Conservation (phyloP, 2,113 vertebrate species). For the Neogale vison region DNA sequence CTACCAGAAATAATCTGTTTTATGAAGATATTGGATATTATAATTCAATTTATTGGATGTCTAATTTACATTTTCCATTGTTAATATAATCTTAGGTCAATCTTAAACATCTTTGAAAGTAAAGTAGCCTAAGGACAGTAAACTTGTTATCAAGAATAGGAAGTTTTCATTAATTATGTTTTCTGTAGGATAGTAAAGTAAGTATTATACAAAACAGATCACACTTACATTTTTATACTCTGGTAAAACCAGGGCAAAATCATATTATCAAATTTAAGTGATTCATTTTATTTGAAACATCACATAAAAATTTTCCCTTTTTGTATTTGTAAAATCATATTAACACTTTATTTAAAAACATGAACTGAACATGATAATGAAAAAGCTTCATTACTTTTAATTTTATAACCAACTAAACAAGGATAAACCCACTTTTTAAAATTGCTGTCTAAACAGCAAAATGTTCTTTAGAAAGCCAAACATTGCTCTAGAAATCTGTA, state of each 20-base stretch:
- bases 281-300: background rate
- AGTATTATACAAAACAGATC: background rate
- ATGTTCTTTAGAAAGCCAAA: background rate
- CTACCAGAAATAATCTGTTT: background rate
- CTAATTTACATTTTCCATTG: background rate
- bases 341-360: background rate
- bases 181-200: background rate
- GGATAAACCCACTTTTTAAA: background rate
- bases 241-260: background rate
- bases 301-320: background rate
- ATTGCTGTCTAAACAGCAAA: background rate
- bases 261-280: background rate
- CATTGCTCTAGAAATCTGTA: background rate
- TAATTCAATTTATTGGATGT: background rate
- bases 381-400: background rate
- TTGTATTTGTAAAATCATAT: background rate
- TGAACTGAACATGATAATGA: background rate
- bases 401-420: background rate
- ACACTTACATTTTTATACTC: background rate
- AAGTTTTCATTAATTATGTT: background rate
- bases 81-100: background rate
- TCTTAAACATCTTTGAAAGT: background rate
- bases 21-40: background rate
- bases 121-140: background rate
- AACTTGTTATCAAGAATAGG: background rate